Evolutionary conservation across 2,797 vertebrate genomes (phyloP).

Genomic region (Hyperoplus immaculatus): DNA sequence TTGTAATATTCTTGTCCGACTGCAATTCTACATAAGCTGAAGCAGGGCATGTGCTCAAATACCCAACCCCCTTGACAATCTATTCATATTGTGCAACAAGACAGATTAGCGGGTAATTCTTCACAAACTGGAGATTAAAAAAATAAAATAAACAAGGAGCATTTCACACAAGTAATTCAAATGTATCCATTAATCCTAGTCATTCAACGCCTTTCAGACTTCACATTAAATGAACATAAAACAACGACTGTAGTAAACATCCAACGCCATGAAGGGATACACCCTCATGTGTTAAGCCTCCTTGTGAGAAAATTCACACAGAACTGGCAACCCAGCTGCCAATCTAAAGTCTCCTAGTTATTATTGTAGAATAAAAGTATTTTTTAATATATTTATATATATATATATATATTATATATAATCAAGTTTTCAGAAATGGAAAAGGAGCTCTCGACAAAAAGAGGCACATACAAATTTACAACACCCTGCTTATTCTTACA

Average conservation of each 20-base stretch:
- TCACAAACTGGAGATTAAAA: constrained; percentile 18
- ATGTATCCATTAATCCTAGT: constrained; percentile 7
- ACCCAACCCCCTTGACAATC: constrained; percentile 30
- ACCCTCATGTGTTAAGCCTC: constrained; percentile 34
- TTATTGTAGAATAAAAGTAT: constrained; percentile 50
- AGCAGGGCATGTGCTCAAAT: constrained; percentile 53
- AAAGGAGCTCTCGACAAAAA: constrained; percentile 68
- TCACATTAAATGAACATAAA: constrained; percentile 49
- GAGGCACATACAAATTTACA: constrained; percentile 72
- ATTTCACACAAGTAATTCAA: constrained; percentile 21
- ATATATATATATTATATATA: not conserved
- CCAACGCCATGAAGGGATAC: constrained; percentile 26
- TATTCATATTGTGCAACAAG: constrained; percentile 47
- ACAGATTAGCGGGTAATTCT: constrained; percentile 7
- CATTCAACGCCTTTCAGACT: constrained; percentile 35
- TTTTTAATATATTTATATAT: not conserved
- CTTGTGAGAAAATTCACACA: constrained; percentile 50
- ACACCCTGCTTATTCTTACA: constrained; percentile 72
- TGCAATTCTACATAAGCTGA: constrained; percentile 38
- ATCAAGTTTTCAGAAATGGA: constrained; percentile 65
- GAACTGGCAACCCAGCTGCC: constrained; percentile 80
- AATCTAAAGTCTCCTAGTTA: constrained; percentile 51
- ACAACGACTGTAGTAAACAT: constrained; percentile 66
- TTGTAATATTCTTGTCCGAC: constrained; percentile 31
- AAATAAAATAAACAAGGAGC: constrained; percentile 23